Evolutionary conservation across 2,888 invertebrate species (phyloP), one percentile per base, ranked within the genome.

Genomic region (Troides oblongomaculatus): DNA sequence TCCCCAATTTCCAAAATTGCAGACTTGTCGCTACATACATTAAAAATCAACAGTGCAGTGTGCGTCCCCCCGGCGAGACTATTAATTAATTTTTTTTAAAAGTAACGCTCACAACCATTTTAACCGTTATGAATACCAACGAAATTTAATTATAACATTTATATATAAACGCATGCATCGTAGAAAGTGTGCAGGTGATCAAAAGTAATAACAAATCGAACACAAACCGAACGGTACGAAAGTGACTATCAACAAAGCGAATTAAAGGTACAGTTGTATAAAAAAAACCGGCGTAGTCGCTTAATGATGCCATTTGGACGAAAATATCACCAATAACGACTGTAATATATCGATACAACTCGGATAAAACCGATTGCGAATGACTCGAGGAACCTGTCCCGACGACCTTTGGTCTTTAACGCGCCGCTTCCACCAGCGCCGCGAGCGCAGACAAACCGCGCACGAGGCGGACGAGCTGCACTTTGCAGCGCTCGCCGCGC

Each of bases 351-450:
- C 78, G 80, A 80, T 81, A 79, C 79, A 80, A 81, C 79, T 88
- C 89, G 84, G 87, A 86, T 84, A 85, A 88, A 84, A 84, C 79
- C 82, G 81, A 85, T 85, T 84, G 83, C 83, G 81, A 78, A 73
- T 77, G 80, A 78, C 77, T 77, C 76, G 74, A 72, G 73, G 76
- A 84, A 87, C 89, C 84, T 79, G 89, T 84, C 73, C 72, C 71
- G 74, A 64, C 80, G 86, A 87, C 88, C 89, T 88, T 88, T 89
- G 83, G 8, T 86, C 76, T 80, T 81, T 78, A 80, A 79, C 78
- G 74, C 76, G 77, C 76, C 76, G 75, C 76, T 74, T 71, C 70
- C 60, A 43, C 18, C 21, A 53, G 14, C 21, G 46, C n/a, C 72
- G 72, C 73, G 72, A 73, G 70, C 73, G 74, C 72, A 76, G 75